Conservation (phyloP, 2,797 vertebrate species). For the Sparidentex hasta region DNA sequence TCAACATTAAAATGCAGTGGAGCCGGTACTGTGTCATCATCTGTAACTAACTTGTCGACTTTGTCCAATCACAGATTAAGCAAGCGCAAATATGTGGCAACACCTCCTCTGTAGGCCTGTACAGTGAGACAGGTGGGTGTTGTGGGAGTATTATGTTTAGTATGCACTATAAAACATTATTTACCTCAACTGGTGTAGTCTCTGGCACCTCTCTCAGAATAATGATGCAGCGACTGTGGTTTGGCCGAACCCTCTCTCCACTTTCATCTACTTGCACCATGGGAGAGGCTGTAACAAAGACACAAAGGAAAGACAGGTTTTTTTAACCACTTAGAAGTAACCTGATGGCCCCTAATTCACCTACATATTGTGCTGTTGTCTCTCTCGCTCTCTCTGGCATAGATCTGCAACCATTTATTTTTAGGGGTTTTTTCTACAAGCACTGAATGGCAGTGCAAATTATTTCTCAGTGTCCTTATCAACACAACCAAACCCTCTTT, state of each 20-base stretch:
- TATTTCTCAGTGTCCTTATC: conserved; percentile 2
- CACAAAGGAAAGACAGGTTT: neutral
- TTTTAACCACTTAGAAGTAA: neutral
- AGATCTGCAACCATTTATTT: neutral
- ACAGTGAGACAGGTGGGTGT: neutral
- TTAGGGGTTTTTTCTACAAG: neutral
- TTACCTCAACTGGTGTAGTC: conserved; percentile 96
- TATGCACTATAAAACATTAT: neutral
- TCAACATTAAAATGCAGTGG: neutral
- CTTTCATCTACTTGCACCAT: conserved; percentile 97
- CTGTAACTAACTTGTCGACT: neutral
- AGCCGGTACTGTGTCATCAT: neutral
- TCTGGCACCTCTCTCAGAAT: conserved; percentile 98
- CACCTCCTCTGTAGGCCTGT: neutral
- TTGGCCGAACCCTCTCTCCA: conserved; percentile 96
- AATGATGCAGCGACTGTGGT: conserved; percentile 98
- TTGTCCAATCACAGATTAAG: neutral
- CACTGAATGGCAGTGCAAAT: neutral
- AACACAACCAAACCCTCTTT: conserved; percentile 2
- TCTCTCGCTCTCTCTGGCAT: neutral
- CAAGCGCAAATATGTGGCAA: neutral
- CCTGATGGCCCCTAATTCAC: neutral
- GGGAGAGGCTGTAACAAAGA: conserved; percentile 88
- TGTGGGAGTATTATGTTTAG: neutral
- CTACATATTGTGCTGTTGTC: neutral